Percentiles rank a stretch among this genome's conserved stretches.
Conservation (phyloP, 1,140 invertebrate genomes). For the Orchestia grillus region DNA sequence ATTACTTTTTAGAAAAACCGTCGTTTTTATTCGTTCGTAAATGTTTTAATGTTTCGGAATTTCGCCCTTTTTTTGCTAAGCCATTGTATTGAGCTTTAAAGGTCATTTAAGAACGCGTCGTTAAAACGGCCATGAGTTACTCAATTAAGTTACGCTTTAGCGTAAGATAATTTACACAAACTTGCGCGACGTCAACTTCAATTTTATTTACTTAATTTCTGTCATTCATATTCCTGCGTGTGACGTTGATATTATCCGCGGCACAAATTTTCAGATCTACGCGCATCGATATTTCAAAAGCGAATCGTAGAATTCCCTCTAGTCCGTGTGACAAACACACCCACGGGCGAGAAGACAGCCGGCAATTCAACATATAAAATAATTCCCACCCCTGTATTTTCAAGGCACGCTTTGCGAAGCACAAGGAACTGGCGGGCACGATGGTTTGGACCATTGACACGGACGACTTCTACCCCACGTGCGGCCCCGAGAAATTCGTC, state of each 20-base stretch:
- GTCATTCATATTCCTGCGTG: no score
- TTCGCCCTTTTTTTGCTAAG: not conserved
- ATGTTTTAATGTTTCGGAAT: not conserved
- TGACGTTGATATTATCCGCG: no score
- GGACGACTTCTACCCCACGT: constrained; percentile 92
- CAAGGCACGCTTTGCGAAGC: constrained; percentile 81
- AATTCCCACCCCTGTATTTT: not conserved
- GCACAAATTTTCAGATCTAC: no score
- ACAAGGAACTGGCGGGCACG: constrained; percentile 90
- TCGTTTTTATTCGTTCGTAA: not conserved
- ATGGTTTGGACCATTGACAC: constrained; percentile 98
- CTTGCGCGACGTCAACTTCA: not conserved
- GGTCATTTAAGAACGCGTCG: not conserved
- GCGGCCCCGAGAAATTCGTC: constrained; percentile 88
- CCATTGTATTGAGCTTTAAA: not conserved
- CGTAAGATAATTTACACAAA: not conserved
- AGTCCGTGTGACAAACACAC: no score
- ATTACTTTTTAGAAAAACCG: not conserved
- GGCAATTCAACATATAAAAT: not conserved
- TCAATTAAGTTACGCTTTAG: not conserved
- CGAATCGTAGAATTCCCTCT: no score
- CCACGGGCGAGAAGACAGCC: not conserved
- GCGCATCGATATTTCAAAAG: no score
- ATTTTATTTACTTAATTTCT: not conserved
- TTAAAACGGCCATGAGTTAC: not conserved